Evolutionary conservation across 2,888 invertebrate genomes (phyloP).

Genomic region (Idaea dimidiata): DNA sequence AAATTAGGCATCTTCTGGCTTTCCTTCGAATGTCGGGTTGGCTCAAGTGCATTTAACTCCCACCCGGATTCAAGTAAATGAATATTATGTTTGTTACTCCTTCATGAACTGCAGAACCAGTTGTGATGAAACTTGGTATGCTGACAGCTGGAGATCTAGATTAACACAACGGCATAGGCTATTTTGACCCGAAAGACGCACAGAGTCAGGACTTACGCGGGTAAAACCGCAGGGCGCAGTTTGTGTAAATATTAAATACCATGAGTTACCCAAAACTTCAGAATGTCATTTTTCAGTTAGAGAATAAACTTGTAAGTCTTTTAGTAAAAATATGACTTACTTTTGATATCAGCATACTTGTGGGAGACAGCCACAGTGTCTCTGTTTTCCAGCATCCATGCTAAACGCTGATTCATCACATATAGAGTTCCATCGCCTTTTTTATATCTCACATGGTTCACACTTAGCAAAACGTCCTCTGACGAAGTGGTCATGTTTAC

Average conservation of each 20-base stretch:
- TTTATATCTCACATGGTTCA: slow-evolving; percentile 95
- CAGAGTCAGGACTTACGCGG: too few relatives aligned
- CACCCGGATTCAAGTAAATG: too few relatives aligned
- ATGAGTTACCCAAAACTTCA: not conserved
- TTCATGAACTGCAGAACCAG: too few relatives aligned
- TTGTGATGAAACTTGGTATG: too few relatives aligned
- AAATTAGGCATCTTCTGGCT: too few relatives aligned
- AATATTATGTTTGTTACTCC: too few relatives aligned
- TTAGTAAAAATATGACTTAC: slow-evolving; percentile 76
- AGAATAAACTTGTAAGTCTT: not conserved
- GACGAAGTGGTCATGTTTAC: slow-evolving; percentile 90
- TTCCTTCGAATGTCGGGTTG: too few relatives aligned
- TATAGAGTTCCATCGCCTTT: slow-evolving; percentile 98
- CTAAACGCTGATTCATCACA: slow-evolving; percentile 96
- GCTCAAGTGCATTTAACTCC: too few relatives aligned
- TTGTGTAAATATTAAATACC: not conserved
- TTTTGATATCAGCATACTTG: slow-evolving; percentile 97
- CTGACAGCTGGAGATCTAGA: too few relatives aligned
- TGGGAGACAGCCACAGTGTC: slow-evolving; percentile 96
- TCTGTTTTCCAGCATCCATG: slow-evolving; percentile 97
- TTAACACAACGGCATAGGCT: too few relatives aligned
- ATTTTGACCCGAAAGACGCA: too few relatives aligned
- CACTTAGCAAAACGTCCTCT: slow-evolving; percentile 96
- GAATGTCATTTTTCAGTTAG: not conserved
- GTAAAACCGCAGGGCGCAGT: too few relatives aligned